phyloP scores from a whole-genome alignment of 2,797 vertebrate genomes.

The Emydoidea blandingii region DNA sequence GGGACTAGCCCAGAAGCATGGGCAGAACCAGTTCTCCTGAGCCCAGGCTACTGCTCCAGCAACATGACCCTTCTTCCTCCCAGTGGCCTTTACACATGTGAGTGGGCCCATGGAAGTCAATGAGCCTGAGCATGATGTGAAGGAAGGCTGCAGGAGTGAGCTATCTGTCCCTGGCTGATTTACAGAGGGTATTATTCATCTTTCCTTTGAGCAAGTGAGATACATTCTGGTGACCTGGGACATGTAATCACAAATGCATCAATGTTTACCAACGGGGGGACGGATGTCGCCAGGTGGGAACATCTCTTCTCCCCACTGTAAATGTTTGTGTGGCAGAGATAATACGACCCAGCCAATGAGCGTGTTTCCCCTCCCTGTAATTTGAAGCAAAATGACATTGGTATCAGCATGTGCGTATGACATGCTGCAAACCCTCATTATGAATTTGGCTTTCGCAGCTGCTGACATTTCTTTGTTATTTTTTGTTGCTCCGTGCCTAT shows the following conservation, averaged over 20 bases:
- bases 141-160: background rate
- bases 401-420: background rate
- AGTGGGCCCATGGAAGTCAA: background rate
- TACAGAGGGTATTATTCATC: background rate
- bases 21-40: background rate
- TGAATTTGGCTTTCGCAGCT: accelerated
- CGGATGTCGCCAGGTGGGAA: background rate
- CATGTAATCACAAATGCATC: background rate
- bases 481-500: background rate
- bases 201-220: background rate
- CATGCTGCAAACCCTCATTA: background rate
- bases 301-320: background rate
- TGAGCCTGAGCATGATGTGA: background rate
- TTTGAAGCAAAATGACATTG: background rate
- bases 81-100: background rate
- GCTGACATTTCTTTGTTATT: background rate
- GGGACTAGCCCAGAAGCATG: background rate
- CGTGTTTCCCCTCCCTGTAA: background rate
- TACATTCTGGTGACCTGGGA: background rate
- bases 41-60: too few relatives aligned
- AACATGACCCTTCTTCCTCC: background rate
- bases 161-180: background rate
- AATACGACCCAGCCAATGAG: background rate
- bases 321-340: background rate
- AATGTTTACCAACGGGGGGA: background rate